These are phyloP conservation scores for Alethe diademata DNA, from an alignment of 2,113 vertebrate species.

Conservation along the genomic window DNA sequence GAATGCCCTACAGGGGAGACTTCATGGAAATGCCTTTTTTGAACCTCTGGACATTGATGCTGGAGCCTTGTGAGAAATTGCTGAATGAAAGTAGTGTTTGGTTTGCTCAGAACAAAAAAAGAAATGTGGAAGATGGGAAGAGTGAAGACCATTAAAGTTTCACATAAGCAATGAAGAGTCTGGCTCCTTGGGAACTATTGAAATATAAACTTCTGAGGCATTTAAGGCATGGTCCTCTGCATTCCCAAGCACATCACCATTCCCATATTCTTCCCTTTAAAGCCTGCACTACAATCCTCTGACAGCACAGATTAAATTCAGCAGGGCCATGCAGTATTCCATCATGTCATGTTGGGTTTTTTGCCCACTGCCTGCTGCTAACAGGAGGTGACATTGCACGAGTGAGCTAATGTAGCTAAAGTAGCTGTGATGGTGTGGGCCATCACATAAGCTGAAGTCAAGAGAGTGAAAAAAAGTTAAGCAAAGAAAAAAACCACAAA, in stretches of 20 bases:
- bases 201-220: not conserved
- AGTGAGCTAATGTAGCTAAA: constrained; percentile 2
- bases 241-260: not conserved
- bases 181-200: not conserved
- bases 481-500: not conserved
- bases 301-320: not conserved
- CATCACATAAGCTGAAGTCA: not conserved
- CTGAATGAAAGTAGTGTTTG: not conserved
- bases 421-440: not conserved
- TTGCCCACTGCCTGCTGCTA: not conserved
- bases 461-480: not conserved
- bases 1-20: not conserved
- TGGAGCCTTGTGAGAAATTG: not conserved
- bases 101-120: not conserved
- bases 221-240: not conserved
- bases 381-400: constrained; percentile 10
- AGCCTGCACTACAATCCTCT: not conserved
- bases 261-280: not conserved
- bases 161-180: not conserved
- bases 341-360: not conserved
- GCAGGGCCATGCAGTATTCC: not conserved
- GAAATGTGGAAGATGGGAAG: not conserved
- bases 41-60: not conserved
- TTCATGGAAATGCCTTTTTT: not conserved
- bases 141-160: not conserved